Evolutionary conservation across 2,888 invertebrate species (phyloP).

Genomic region (Steinernema carpocapsae): DNA sequence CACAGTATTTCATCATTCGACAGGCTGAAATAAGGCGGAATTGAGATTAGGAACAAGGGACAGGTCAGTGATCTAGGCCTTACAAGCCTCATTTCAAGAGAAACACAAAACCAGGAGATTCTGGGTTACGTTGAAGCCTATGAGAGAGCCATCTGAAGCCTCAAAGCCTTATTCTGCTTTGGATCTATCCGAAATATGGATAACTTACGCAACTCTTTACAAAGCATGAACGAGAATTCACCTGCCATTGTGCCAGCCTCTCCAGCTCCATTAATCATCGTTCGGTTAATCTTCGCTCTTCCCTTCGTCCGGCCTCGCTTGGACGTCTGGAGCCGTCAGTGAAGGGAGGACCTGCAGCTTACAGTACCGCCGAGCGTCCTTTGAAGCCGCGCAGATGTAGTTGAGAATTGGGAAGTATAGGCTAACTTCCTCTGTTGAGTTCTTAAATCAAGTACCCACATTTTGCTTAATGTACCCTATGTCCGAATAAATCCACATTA

Average conservation of each 20-base stretch:
- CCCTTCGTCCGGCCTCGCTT: slow-evolving; percentile 87
- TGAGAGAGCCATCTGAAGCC: no score
- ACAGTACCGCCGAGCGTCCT: slow-evolving; percentile 58
- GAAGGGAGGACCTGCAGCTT: slow-evolving; percentile 80
- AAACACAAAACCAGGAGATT: no score
- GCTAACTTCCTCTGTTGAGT: slow-evolving; percentile 39
- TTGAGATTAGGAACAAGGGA: no score
- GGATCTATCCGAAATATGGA: no score
- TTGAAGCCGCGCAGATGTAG: slow-evolving; percentile 48
- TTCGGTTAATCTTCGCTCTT: slow-evolving; percentile 85
- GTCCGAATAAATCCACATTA: slow-evolving; percentile 35
- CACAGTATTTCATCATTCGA: slow-evolving; percentile 93
- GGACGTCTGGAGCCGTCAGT: slow-evolving; percentile 79
- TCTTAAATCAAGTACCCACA: not conserved
- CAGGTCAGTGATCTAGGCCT: no score
- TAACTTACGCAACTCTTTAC: slow-evolving; percentile 79
- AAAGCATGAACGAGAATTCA: slow-evolving; percentile 89
- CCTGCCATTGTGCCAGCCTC: slow-evolving; percentile 82
- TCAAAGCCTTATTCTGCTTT: not conserved
- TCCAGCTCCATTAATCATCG: slow-evolving; percentile 85
- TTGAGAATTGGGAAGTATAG: slow-evolving; percentile 55
- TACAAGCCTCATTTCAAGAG: no score
- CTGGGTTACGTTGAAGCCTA: no score
- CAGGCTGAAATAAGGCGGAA: slow-evolving; percentile 78
- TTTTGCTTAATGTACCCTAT: not conserved